phyloP scores from a whole-genome alignment of 2,113 vertebrate species.

The Hippocampus mohnikei region DNA sequence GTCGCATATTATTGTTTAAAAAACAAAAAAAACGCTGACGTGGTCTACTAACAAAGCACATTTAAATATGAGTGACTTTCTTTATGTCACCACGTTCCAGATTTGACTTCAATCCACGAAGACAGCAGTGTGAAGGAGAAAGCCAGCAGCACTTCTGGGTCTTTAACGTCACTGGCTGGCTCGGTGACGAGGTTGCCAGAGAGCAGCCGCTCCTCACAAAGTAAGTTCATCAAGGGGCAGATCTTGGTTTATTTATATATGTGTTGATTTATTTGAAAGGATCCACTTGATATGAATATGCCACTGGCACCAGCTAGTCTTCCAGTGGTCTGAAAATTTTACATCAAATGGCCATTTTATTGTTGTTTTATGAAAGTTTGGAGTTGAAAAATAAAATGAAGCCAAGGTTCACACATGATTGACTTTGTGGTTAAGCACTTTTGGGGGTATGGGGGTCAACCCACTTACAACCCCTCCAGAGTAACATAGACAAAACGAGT shows the following conservation, averaged over 20 bases:
- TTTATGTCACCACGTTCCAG: slow-evolving; percentile 56
- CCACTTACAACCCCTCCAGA: too few relatives aligned
- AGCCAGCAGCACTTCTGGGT: slow-evolving; percentile 77
- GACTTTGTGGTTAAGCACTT: too few relatives aligned
- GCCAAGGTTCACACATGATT: too few relatives aligned
- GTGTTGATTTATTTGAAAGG: too few relatives aligned
- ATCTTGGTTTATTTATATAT: too few relatives aligned
- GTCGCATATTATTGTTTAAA: background rate
- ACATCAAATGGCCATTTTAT: background rate
- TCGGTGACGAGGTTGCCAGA: slow-evolving; percentile 83
- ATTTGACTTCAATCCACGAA: slow-evolving; percentile 65
- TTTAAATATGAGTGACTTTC: background rate
- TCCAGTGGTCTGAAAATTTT: too few relatives aligned
- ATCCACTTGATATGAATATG: too few relatives aligned
- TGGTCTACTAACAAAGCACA: background rate
- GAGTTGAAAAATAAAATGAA: background rate
- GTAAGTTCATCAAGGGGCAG: slow-evolving; percentile 49
- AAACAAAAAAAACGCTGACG: background rate
- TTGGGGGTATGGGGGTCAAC: too few relatives aligned
- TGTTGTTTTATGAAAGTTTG: background rate
- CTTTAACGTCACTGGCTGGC: slow-evolving; percentile 85
- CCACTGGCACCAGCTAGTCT: too few relatives aligned
- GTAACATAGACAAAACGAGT: too few relatives aligned
- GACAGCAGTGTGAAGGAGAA: slow-evolving; percentile 70
- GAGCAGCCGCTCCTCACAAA: slow-evolving; percentile 63